Conservation (phyloP, 2,797 vertebrate species). For the Florisuga fusca region DNA sequence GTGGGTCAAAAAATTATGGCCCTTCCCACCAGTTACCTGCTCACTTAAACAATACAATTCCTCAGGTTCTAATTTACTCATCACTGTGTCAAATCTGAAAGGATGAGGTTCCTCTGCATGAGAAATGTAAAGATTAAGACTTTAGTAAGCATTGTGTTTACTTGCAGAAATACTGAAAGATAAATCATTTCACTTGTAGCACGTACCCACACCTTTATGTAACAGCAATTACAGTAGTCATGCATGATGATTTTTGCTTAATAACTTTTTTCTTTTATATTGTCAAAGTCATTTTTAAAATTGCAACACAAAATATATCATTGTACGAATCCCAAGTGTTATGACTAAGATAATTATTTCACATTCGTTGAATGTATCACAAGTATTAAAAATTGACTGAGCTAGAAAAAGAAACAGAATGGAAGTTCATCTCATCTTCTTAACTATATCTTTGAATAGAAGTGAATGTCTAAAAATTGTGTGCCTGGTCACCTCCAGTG, state of each 20-base stretch:
- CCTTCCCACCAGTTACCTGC: not conserved
- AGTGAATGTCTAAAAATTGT: not conserved
- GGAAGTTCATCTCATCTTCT: not conserved
- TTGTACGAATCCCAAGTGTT: not conserved
- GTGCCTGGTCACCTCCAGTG: not conserved
- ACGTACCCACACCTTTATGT: not conserved
- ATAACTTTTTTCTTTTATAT: not conserved
- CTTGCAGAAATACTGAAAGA: not conserved
- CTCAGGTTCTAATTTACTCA: not conserved
- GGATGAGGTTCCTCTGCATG: not conserved
- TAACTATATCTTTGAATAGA: not conserved
- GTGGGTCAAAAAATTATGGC: not conserved
- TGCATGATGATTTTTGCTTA: not conserved
- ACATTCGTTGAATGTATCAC: not conserved
- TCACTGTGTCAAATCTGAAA: not conserved
- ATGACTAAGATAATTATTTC: constrained; percentile 50
- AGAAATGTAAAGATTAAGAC: not conserved
- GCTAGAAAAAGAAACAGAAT: not conserved
- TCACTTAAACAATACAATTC: not conserved
- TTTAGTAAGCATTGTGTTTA: not conserved
- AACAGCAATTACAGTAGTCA: not conserved
- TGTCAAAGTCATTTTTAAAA: not conserved
- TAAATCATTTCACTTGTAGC: not conserved
- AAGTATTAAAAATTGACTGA: not conserved
- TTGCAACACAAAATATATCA: not conserved